phyloP scores from a whole-genome alignment of 2,888 invertebrate genomes.

The Ischnus inquisitorius region DNA sequence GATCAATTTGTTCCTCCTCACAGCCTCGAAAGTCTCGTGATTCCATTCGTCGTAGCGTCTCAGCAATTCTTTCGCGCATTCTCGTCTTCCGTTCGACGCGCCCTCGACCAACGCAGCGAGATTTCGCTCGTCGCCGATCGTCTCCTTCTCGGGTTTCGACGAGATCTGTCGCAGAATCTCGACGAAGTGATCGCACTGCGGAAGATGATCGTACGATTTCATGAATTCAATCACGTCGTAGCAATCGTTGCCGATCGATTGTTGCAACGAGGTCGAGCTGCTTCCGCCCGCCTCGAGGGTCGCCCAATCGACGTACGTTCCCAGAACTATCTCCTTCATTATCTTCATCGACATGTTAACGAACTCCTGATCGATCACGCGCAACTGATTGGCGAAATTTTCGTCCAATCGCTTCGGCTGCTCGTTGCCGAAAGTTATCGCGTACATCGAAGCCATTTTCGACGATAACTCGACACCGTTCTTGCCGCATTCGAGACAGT shows the following conservation, averaged over 20 bases:
- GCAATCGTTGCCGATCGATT: conserved; percentile 79
- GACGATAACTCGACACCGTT: conserved; percentile 14
- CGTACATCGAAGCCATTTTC: conserved; percentile 74
- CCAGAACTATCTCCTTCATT: conserved; percentile 78
- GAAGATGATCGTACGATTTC: conserved; percentile 66
- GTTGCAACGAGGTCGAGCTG: conserved; percentile 77
- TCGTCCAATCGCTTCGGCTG: conserved; percentile 67
- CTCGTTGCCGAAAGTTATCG: conserved; percentile 77
- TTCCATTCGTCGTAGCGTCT: conserved; percentile 79
- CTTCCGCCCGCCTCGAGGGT: conserved; percentile 77
- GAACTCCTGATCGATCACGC: conserved; percentile 73
- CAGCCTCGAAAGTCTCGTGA: conserved; percentile 68
- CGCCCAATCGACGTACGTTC: conserved; percentile 80
- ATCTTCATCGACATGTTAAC: conserved; percentile 74
- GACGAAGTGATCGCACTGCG: conserved; percentile 73
- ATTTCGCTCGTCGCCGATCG: conserved; percentile 58
- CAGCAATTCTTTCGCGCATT: conserved; percentile 75
- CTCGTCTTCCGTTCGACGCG: conserved; percentile 70
- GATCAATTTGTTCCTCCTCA: conserved; percentile 65
- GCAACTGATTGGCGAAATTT: conserved; percentile 61
- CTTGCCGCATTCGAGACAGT: conserved; percentile 70
- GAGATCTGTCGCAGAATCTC: conserved; percentile 77
- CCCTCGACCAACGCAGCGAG: conserved; percentile 75
- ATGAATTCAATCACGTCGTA: conserved; percentile 75
- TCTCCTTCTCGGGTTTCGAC: conserved; percentile 73